A percentile compares a stretch with the other conserved stretches of the same genome.
phyloP scores from a whole-genome alignment of 1,140 invertebrate species.

The Sarcophaga bullata region DNA sequence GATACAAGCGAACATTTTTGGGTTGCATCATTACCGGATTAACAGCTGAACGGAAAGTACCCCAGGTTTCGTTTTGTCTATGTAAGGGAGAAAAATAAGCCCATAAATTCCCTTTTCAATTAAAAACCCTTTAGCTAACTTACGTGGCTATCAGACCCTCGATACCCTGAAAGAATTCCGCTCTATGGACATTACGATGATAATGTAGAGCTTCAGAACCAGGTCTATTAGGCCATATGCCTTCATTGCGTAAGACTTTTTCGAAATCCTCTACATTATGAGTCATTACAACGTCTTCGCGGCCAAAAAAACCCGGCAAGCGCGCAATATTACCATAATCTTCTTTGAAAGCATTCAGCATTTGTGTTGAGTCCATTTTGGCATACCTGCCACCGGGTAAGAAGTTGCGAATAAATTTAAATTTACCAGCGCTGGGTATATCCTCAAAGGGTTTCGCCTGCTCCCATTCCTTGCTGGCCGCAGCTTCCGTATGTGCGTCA shows the following conservation, averaged over 20 bases:
- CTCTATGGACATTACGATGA: slow-evolving; percentile 50
- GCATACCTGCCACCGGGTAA: slow-evolving; percentile 36
- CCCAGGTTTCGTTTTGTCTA: slow-evolving; percentile 51
- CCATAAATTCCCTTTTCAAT: slow-evolving; percentile 48
- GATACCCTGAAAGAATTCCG: slow-evolving; percentile 51
- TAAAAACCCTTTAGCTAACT: slow-evolving; percentile 45
- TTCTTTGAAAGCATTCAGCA: slow-evolving; percentile 45
- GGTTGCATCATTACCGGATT: slow-evolving; percentile 47
- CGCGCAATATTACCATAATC: slow-evolving; percentile 54
- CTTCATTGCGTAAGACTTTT: slow-evolving; percentile 45
- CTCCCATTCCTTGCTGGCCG: slow-evolving; percentile 7
- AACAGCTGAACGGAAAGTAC: slow-evolving; percentile 41
- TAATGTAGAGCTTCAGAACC: slow-evolving; percentile 49
- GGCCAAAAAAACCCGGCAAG: slow-evolving; percentile 50
- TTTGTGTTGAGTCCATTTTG: not conserved
- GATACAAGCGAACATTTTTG: slow-evolving; percentile 42
- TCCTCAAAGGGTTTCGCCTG: slow-evolving; percentile 37
- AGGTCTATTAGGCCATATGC: slow-evolving; percentile 44
- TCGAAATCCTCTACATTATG: slow-evolving; percentile 44
- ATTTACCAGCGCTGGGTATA: slow-evolving; percentile 49
- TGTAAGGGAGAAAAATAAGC: slow-evolving; percentile 49
- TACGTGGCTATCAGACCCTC: slow-evolving; percentile 55
- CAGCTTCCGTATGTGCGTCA: not conserved
- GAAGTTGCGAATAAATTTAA: slow-evolving; percentile 50
- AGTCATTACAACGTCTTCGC: slow-evolving; percentile 27